Base-by-base conservation (phyloP, 2,888 invertebrate species). In the Torymus texanus region DNA sequence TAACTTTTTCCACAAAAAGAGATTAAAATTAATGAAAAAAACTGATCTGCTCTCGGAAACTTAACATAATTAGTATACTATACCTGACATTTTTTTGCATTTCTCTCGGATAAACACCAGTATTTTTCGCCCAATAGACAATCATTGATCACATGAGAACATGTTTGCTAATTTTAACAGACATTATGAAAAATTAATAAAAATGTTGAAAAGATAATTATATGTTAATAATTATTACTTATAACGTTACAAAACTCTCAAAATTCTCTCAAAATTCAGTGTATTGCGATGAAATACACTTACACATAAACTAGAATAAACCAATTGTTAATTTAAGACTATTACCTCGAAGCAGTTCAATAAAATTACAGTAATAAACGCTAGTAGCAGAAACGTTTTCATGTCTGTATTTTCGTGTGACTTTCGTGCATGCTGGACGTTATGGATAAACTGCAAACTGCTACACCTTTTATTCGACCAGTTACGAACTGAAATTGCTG, bases 1-100 rank as follows among this genome's bases (percentile, higher is more conserved):
- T 41, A 41, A 41, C 5, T 41, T 41, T 41, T 41, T 8, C 0
- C 41, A 41, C 5, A 41, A 41, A 41, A 41, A 41, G 41, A 41
- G 10, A 1, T 41, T 41, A 41, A 41, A 0, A 29, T 41, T 24
- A 24, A 29, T 41, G 5, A 18, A 14, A 24, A 13, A 29, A 62
- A 13, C 3, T 2, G 3, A 13, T 8, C 21, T 29, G 5, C 2
- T 62, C 8, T 21, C 13, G 5, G 41, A 41, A 41, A 41, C 1
- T 41, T 8, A 41, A 41, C 14, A 62, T 62, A 50, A 18, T 16
- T 4, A 18, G 5, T 18, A 75, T 55, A 14, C 24, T 24, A 11
- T 79, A 79, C 78, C 78, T 74, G 56, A 68, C 74, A 79, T 63
- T 63, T 79, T 18, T 63, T 68, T 0, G 78, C 78, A n/a, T 24